Percentiles rank a stretch among this genome's conserved stretches.
Evolutionary conservation across 2,888 invertebrate genomes (phyloP).

Genomic region (Polydrusus pterygomalis): DNA sequence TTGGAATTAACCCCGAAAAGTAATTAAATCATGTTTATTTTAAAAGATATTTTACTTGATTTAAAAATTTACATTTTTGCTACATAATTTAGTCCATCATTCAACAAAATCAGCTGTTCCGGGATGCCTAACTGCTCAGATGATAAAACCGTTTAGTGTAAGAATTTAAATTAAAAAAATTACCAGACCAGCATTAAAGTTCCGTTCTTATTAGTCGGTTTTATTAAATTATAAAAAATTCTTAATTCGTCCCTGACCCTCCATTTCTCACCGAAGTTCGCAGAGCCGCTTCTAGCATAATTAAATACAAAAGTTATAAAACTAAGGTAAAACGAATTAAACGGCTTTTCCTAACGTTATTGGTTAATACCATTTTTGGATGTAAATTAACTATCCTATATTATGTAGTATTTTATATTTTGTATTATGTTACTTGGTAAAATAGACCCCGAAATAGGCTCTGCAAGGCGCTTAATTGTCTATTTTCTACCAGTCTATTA

Average conservation of each 20-base stretch:
- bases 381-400: too few species aligned
- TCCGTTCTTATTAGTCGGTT: background rate
- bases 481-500: background rate
- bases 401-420: background rate
- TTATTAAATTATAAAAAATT: background rate
- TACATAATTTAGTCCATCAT: too few species aligned
- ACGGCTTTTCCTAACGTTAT: slow-evolving; percentile 18
- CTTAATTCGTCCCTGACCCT: slow-evolving; percentile 3
- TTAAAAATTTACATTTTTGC: too few species aligned
- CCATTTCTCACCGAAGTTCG: slow-evolving; percentile 7
- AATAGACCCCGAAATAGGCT: background rate
- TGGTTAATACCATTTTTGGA: slow-evolving; percentile 19
- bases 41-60: too few species aligned
- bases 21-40: too few species aligned
- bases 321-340: slow-evolving; percentile 32
- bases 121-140: too few species aligned
- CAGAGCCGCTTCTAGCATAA: slow-evolving; percentile 56
- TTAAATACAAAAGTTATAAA: slow-evolving; percentile 58
- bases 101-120: too few species aligned
- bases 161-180: too few species aligned
- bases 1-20: too few species aligned
- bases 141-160: too few species aligned
- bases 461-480: too few species aligned
- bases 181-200: background rate
- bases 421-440: background rate